A percentile compares a stretch with the other conserved stretches of the same genome.
These are phyloP conservation scores for Pygocentrus nattereri DNA, from an alignment of 2,797 vertebrate genomes.

Conservation along the genomic window DNA sequence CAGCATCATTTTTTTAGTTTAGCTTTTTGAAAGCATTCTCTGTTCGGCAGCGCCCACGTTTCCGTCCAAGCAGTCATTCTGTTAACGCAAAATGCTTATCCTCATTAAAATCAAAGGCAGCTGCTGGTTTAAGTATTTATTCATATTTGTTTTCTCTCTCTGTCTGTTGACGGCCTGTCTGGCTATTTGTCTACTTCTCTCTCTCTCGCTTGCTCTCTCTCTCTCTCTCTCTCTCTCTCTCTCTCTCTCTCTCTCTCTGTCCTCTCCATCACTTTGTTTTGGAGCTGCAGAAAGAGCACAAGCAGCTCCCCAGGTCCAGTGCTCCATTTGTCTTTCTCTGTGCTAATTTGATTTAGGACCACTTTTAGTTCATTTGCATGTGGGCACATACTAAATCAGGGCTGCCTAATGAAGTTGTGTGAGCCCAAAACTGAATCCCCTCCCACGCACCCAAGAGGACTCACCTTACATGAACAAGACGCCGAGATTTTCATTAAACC, in stretches of 20 bases:
- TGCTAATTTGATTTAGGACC: slow-evolving; percentile 56
- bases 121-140: background rate
- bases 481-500: slow-evolving; percentile 11
- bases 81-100: background rate
- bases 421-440: slow-evolving; percentile 26
- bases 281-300: background rate
- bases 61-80: background rate
- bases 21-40: background rate
- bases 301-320: background rate
- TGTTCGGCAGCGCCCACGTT: background rate
- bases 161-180: background rate
- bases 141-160: slow-evolving; percentile 13
- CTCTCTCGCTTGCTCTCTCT: background rate
- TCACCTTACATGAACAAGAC: background rate
- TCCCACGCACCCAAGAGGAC: background rate
- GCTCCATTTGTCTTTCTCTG: slow-evolving; percentile 18
- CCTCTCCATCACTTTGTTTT: background rate
- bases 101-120: slow-evolving; percentile 20
- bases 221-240: background rate
- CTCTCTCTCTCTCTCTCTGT: slow-evolving; percentile 19
- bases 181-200: slow-evolving; percentile 8
- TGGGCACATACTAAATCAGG: slow-evolving; percentile 48
- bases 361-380: slow-evolving; percentile 50
- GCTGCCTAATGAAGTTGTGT: slow-evolving; percentile 45
- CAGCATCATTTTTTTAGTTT: background rate